Percentiles rank a stretch among this genome's conserved stretches.
Evolutionary conservation across 2,113 vertebrate genomes (phyloP).

Genomic region (Cinclus cinclus): DNA sequence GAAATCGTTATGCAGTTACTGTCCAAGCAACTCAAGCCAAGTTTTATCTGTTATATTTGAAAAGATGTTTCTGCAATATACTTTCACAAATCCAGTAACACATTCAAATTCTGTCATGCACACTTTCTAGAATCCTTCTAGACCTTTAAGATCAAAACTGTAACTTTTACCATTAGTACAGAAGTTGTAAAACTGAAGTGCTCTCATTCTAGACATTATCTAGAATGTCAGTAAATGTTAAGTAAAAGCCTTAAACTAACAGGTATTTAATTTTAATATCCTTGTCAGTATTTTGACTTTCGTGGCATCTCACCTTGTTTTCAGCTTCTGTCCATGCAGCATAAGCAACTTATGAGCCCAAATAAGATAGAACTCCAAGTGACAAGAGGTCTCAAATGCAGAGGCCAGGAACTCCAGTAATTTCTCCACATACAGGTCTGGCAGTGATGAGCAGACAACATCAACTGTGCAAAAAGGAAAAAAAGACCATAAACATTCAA

Average conservation of each 20-base stretch:
- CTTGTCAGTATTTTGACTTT: not conserved
- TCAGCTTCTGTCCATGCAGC: conserved; percentile 89
- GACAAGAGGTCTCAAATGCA: conserved; percentile 84
- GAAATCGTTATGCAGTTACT: not conserved
- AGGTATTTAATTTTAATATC: not conserved
- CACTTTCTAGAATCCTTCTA: not conserved
- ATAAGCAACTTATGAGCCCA: conserved; percentile 89
- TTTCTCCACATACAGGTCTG: conserved; percentile 91
- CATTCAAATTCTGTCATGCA: not conserved
- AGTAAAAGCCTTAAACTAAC: not conserved
- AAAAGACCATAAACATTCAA: not conserved
- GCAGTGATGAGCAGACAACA: conserved; percentile 85
- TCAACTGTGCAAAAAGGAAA: conserved; percentile 71
- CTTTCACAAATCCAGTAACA: not conserved
- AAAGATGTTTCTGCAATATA: not conserved
- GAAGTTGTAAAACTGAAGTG: not conserved
- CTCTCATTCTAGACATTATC: not conserved
- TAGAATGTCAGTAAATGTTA: not conserved
- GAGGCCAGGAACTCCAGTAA: conserved; percentile 85
- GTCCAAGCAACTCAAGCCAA: not conserved
- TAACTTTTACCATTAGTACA: not conserved
- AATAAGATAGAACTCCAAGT: conserved; percentile 92
- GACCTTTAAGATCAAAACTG: not conserved
- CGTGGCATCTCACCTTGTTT: conserved; percentile 78
- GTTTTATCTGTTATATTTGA: not conserved